These are phyloP conservation scores for Erebia epiphron DNA, from an alignment of 2,888 invertebrate species.

Conservation along the genomic window DNA sequence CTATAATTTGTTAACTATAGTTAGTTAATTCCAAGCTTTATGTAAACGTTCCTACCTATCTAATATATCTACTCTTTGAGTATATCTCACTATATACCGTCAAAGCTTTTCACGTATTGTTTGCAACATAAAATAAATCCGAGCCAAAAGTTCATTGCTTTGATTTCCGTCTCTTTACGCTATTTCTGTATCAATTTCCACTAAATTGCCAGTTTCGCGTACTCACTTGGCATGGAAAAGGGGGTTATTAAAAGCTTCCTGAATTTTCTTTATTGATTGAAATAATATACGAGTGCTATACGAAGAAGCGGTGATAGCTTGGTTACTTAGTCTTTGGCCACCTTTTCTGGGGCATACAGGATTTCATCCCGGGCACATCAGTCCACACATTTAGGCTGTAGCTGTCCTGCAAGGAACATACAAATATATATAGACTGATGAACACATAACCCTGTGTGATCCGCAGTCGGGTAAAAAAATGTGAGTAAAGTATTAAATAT, in stretches of 20 bases:
- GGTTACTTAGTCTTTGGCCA: too few species aligned
- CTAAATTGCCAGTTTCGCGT: constrained; percentile 9
- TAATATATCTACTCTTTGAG: too few species aligned
- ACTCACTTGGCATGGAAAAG: constrained; percentile 8
- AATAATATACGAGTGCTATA: not conserved
- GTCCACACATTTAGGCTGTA: too few species aligned
- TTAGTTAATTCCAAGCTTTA: not conserved
- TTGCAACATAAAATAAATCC: constrained; percentile 13
- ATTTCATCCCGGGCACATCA: too few species aligned
- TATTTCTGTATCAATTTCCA: constrained; percentile 18
- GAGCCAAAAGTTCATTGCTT: constrained; percentile 18
- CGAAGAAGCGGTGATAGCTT: not conserved
- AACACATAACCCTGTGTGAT: too few species aligned
- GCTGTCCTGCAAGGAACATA: too few species aligned
- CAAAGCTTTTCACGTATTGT: constrained; percentile 1
- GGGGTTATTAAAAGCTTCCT: constrained; percentile 11
- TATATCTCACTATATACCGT: not conserved
- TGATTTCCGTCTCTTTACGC: constrained; percentile 5
- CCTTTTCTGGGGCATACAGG: too few species aligned
- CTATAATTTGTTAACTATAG: too few species aligned
- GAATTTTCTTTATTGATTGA: not conserved
- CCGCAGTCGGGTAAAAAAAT: too few species aligned
- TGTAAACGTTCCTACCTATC: too few species aligned
- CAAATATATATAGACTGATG: too few species aligned
- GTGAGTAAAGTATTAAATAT: too few species aligned